Percentiles rank a stretch among this genome's conserved stretches.
These are phyloP conservation scores for Drosophila watanabei DNA, from an alignment of 1,140 invertebrate genomes.

Conservation along the genomic window DNA sequence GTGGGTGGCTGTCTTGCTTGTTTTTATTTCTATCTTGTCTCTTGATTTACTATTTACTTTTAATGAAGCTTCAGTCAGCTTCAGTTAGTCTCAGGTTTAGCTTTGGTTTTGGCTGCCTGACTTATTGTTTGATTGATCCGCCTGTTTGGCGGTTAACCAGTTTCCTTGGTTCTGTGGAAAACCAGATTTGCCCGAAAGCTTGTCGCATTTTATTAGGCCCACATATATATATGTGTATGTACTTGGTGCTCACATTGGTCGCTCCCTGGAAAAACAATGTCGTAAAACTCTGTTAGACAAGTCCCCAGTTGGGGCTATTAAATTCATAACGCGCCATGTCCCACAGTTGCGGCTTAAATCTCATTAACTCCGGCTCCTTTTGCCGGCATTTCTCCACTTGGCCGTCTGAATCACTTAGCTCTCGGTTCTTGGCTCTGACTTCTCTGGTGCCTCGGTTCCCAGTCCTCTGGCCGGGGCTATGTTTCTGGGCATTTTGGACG, in stretches of 20 bases:
- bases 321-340: conserved; percentile 68
- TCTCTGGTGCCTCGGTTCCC: conserved; percentile 7
- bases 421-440: conserved; percentile 2
- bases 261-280: conserved; percentile 52
- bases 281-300: conserved; percentile 65
- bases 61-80: conserved; percentile 59
- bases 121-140: conserved; percentile 72
- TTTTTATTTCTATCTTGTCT: conserved; percentile 44
- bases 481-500: conserved; percentile 16
- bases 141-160: conserved; percentile 20
- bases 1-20: conserved; percentile 48
- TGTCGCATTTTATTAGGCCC: conserved; percentile 68
- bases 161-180: conserved; percentile 39
- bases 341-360: conserved; percentile 61
- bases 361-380: conserved; percentile 67
- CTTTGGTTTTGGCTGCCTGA: conserved; percentile 30
- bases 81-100: conserved; percentile 14
- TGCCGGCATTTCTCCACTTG: conserved; percentile 25
- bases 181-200: conserved; percentile 49
- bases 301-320: conserved; percentile 52
- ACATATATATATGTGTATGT: conserved; percentile 27
- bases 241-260: conserved; percentile 4
- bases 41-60: conserved; percentile 59
- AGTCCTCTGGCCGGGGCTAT: conserved; percentile 7
- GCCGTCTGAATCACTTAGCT: conserved; percentile 26